Evolutionary conservation across 2,888 invertebrate genomes (phyloP).

Genomic region (Phengaris arion): DNA sequence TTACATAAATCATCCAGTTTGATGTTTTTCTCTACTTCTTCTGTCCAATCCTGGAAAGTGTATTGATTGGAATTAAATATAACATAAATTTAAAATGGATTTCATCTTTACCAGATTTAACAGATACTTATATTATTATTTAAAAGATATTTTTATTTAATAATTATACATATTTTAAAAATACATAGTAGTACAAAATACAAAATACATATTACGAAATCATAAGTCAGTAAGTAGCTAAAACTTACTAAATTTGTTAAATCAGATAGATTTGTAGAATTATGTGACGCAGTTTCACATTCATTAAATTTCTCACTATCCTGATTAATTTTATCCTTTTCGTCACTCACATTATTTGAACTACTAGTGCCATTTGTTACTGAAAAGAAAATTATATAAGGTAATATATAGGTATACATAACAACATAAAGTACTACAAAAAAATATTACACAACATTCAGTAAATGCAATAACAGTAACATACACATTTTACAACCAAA

Average conservation of each 20-base stretch:
- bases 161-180: no score
- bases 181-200: no score
- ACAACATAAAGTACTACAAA: slow-evolving; percentile 4
- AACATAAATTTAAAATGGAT: no score
- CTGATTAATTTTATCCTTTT: slow-evolving; percentile 48
- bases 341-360: slow-evolving; percentile 50
- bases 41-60: slow-evolving; percentile 68
- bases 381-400: slow-evolving; percentile 42
- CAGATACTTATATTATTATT: no score
- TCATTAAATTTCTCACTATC: slow-evolving; percentile 47
- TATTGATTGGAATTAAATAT: not conserved
- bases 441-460: not conserved
- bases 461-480: not conserved
- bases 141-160: no score
- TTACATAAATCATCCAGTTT: slow-evolving; percentile 68
- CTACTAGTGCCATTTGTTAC: slow-evolving; percentile 61
- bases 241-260: slow-evolving; percentile 67
- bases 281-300: slow-evolving; percentile 62
- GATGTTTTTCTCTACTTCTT: slow-evolving; percentile 74
- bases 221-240: not conserved
- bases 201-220: no score
- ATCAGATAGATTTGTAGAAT: slow-evolving; percentile 63
- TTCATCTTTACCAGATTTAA: no score
- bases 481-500: not conserved
- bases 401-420: slow-evolving; percentile 26